Evolutionary conservation across 2,113 vertebrate species (phyloP).

Genomic region (Ia io): DNA sequence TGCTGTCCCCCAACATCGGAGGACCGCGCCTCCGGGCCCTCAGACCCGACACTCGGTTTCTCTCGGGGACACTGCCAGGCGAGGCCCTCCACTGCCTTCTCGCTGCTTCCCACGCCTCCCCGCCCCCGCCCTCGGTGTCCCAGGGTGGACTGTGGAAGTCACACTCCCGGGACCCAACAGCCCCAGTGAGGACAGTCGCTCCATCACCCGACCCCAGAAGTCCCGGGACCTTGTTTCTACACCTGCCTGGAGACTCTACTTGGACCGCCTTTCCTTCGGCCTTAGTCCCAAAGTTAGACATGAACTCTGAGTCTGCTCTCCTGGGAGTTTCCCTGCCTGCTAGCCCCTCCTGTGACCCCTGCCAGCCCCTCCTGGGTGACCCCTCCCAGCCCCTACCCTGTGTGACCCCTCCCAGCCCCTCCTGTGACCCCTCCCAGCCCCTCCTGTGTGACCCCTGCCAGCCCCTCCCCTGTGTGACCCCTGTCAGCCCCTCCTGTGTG

Average conservation of each 20-base stretch:
- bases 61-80: background rate
- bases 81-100: background rate
- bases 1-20: fast-evolving
- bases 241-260: background rate
- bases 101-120: fast-evolving
- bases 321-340: too few species aligned
- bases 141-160: background rate
- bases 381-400: background rate
- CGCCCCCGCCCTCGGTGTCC: fast-evolving
- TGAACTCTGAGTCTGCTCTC: background rate
- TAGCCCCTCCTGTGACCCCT: background rate
- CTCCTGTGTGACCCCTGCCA: too few species aligned
- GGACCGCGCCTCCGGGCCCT: background rate
- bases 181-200: background rate
- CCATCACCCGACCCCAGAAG: fast-evolving
- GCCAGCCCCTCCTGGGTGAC: background rate
- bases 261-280: background rate
- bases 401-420: too few species aligned
- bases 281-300: background rate
- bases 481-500: too few species aligned
- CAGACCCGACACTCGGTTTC: background rate
- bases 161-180: background rate
- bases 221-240: background rate
- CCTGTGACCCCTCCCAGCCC: too few species aligned
- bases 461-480: too few species aligned